A percentile compares a stretch with the other conserved stretches of the same genome.
These are phyloP conservation scores for Papio anubis DNA, from an alignment of 2,113 vertebrate genomes.

Conservation along the genomic window DNA sequence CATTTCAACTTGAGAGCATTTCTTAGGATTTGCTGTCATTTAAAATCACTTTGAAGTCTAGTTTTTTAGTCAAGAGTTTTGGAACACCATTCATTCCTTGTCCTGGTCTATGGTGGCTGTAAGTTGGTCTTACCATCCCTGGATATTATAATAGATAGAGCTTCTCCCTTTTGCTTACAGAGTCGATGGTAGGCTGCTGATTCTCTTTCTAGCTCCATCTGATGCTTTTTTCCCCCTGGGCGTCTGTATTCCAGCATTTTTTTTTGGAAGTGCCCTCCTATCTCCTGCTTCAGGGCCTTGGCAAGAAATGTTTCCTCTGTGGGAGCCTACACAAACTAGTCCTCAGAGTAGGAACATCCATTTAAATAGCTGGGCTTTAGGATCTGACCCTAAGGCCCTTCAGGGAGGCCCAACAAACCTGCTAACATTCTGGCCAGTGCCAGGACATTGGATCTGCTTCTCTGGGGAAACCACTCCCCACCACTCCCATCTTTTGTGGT, in stretches of 20 bases:
- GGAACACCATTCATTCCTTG: neutral
- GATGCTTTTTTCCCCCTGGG: neutral
- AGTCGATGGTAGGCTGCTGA: neutral
- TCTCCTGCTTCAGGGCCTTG: neutral
- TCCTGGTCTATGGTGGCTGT: neutral
- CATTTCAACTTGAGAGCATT: neutral
- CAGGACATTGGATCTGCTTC: neutral
- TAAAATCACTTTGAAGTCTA: neutral
- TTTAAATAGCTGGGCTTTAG: neutral
- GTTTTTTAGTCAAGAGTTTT: neutral
- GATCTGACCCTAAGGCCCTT: neutral
- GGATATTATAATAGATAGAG: neutral
- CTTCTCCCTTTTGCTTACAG: neutral
- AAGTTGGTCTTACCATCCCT: neutral
- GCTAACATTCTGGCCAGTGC: neutral
- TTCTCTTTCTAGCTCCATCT: neutral
- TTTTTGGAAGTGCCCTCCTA: neutral
- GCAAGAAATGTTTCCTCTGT: neutral
- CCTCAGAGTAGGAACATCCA: neutral
- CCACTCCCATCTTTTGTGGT: neutral
- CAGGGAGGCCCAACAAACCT: neutral
- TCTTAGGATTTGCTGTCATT: neutral
- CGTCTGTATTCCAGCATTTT: neutral
- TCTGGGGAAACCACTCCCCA: neutral
- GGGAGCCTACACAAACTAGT: neutral